These are phyloP conservation scores for Chelonoidis abingdonii DNA, from an alignment of 2,113 vertebrate species.

Conservation along the genomic window DNA sequence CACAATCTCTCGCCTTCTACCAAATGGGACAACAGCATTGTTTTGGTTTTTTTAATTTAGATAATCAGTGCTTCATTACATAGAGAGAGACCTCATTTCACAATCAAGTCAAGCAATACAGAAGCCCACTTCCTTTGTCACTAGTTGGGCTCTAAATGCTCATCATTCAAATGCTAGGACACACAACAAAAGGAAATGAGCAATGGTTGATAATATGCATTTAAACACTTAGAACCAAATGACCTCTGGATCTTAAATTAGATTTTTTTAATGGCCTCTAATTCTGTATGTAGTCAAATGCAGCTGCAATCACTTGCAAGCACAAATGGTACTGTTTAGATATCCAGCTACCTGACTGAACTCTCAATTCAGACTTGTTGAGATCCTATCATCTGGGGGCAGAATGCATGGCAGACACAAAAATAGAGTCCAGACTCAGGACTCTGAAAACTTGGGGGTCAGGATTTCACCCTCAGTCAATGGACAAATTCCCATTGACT, in stretches of 20 bases:
- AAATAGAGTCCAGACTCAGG: neutral
- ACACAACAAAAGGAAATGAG: constrained; percentile 20
- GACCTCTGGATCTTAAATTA: constrained; percentile 1
- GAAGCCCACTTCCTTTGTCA: constrained; percentile 27
- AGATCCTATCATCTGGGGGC: neutral
- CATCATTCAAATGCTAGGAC: neutral
- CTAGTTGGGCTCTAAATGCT: neutral
- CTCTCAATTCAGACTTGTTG: neutral
- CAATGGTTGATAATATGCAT: neutral
- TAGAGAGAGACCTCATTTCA: constrained; percentile 18
- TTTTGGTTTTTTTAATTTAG: constrained; percentile 43
- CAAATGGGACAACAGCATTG: constrained; percentile 63
- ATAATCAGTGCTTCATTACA: constrained; percentile 47
- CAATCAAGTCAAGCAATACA: neutral
- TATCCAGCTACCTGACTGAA: neutral
- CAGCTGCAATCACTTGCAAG: constrained; percentile 11
- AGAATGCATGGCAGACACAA: neutral
- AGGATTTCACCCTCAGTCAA: neutral
- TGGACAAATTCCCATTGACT: neutral
- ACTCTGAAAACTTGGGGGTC: neutral
- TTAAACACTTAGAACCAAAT: neutral
- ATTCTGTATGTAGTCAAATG: neutral
- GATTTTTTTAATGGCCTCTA: constrained; percentile 11
- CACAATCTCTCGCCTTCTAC: constrained; percentile 40
- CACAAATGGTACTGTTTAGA: neutral